Evolutionary conservation across 2,888 invertebrate species (phyloP), one percentile per base, ranked within the genome.

Genomic region (Margaritifera margaritifera): DNA sequence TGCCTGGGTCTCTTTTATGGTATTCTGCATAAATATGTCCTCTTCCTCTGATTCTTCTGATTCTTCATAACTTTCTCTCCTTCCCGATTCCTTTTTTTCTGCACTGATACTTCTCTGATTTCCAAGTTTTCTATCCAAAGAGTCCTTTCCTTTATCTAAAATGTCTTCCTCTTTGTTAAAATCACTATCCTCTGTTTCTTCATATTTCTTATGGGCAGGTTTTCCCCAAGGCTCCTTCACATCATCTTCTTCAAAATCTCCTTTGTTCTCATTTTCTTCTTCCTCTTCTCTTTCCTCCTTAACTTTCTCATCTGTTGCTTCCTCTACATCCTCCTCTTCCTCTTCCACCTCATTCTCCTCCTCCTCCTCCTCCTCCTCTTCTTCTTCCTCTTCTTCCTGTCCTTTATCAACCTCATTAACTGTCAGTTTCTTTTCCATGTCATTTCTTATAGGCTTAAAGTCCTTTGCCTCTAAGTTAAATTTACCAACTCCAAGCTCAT

Each of bases 401-500:
- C 31, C 61, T n/a, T 59, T 59, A 25, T 52, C 68, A 20, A 20
- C 62, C 50, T 57, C 62, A 18, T 20, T 27, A 54, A 18, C 51
- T 11, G 19, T 57, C 65, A 19, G 57, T 52, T n/a, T 51, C 65
- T 24, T 53, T 54, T 25, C n/a, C 24, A 31, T 2, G 3, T n/a
- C 42, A 11, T 5, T 19, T 22, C 31, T 27, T 31, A 27, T 18
- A 42, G 27, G 18, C 19, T 22, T 31, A 42, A 67, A 73, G 55
- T 65, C 55, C 6, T 66, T 64, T 1, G 75, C 75, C 19, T 61
- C 58, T 64, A 72, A 70, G 15, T 68, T 72, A 54, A 58, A 72
- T 54, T 70, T 52, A 4, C 19, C 22, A 18, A 61, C 60, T 31
- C 71, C 19, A 25, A 61, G 62, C 51, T 68, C 11, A 31, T 71